phyloP scores from a whole-genome alignment of 1,140 invertebrate species.

The Drosophila kepulauana region DNA sequence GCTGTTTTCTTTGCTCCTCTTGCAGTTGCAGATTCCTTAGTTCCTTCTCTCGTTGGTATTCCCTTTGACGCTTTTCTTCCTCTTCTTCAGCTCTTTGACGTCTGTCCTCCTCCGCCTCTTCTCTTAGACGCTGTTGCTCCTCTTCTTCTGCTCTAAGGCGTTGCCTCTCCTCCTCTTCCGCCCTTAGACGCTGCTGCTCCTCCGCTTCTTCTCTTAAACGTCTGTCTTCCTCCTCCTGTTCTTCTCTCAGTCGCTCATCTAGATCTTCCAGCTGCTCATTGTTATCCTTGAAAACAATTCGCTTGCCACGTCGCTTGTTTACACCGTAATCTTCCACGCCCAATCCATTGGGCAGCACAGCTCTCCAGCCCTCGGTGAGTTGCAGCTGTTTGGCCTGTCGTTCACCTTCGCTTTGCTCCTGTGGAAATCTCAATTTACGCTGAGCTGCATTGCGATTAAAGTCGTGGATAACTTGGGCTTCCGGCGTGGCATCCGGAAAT shows the following conservation, averaged over 20 bases:
- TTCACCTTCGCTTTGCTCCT: conserved; percentile 35
- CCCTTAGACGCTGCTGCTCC: neutral
- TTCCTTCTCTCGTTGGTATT: neutral
- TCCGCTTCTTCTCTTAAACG: neutral
- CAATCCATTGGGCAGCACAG: conserved; percentile 62
- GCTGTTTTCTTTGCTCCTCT: conserved; percentile 13
- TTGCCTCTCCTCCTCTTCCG: conserved; percentile 9
- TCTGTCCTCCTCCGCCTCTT: conserved; percentile 16
- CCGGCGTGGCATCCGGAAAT: conserved; percentile 69
- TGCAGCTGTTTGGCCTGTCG: conserved; percentile 44
- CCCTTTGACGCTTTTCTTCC: conserved; percentile 18
- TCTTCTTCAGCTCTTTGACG: conserved; percentile 13
- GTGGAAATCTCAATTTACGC: conserved; percentile 75
- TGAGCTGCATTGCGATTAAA: conserved; percentile 72
- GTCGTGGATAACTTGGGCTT: conserved; percentile 60
- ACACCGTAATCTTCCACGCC: conserved; percentile 39
- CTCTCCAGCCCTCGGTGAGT: conserved; percentile 55
- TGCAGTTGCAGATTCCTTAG: neutral
- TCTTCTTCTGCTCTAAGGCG: too few relatives aligned
- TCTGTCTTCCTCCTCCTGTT: conserved; percentile 18
- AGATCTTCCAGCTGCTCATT: conserved; percentile 58
- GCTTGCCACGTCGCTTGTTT: conserved; percentile 60
- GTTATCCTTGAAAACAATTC: conserved; percentile 68
- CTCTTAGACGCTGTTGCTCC: neutral
- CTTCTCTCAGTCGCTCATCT: conserved; percentile 15